phyloP scores from a whole-genome alignment of 2,888 invertebrate species.

The Dysmachus trigonus region DNA sequence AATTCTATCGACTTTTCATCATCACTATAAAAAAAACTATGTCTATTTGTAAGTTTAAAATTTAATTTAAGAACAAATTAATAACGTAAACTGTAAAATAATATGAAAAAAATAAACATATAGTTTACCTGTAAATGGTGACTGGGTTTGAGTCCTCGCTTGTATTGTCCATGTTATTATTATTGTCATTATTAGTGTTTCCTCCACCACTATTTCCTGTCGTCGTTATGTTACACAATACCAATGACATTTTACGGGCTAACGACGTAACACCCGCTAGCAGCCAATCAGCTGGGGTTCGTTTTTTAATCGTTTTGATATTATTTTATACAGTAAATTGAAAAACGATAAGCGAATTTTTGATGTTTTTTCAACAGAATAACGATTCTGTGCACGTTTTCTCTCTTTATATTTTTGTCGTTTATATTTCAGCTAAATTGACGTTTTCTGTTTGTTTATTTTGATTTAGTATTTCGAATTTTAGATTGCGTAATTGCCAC shows the following conservation, averaged over 20 bases:
- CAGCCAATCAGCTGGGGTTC: slow-evolving; percentile 41
- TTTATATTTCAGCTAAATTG: not conserved
- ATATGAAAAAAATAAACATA: slow-evolving; percentile 46
- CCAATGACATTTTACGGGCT: slow-evolving; percentile 57
- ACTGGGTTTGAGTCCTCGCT: slow-evolving; percentile 88
- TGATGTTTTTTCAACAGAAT: not conserved
- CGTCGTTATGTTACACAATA: slow-evolving; percentile 58
- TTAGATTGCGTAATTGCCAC: slow-evolving; percentile 4
- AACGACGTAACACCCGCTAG: slow-evolving; percentile 46
- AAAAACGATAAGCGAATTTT: not conserved
- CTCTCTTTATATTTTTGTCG: not conserved
- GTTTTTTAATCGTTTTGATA: slow-evolving; percentile 50
- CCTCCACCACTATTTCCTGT: slow-evolving; percentile 50
- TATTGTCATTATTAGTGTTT: slow-evolving; percentile 67
- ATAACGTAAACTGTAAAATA: not conserved
- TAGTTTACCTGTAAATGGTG: slow-evolving; percentile 84
- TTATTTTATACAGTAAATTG: slow-evolving; percentile 8
- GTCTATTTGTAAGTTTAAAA: not conserved
- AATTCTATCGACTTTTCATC: not conserved
- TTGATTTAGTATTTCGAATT: not conserved
- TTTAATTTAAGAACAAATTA: not conserved
- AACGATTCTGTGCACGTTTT: not conserved
- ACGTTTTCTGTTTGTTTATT: not conserved
- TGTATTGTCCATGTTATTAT: slow-evolving; percentile 80
- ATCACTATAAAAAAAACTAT: not conserved